Evolutionary conservation across 2,888 invertebrate genomes (phyloP).

Genomic region (Cryptophagus acutangulus): DNA sequence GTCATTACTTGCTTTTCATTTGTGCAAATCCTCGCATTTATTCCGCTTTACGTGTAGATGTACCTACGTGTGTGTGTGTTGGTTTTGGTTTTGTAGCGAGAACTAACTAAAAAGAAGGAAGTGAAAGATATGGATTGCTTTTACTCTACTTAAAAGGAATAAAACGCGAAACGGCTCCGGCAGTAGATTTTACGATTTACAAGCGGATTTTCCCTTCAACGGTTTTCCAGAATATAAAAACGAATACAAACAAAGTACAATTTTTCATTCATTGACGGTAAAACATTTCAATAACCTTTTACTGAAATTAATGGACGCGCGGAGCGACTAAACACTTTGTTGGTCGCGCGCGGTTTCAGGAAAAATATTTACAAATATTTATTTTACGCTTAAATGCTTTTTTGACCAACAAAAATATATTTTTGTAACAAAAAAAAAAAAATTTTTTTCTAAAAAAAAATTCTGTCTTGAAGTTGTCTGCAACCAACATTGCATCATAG

Average conservation of each 20-base stretch:
- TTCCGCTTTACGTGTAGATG: no score
- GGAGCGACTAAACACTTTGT: no score
- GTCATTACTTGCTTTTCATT: no score
- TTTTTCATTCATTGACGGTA: constrained; percentile 30
- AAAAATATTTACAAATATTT: no score
- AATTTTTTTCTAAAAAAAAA: no score
- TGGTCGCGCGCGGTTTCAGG: no score
- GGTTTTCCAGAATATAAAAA: constrained; percentile 19
- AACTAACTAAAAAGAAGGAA: constrained; percentile 15
- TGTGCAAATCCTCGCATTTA: background rate
- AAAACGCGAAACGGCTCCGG: constrained; percentile 18
- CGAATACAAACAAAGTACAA: constrained; percentile 28
- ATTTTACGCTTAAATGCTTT: no score
- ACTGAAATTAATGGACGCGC: constrained; percentile 22
- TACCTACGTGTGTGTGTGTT: constrained; percentile 9
- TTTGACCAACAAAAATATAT: no score
- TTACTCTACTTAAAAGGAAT: constrained; percentile 20
- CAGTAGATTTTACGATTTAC: constrained; percentile 21
- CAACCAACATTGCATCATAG: no score
- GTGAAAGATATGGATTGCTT: constrained; percentile 25
- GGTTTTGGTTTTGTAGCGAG: constrained; percentile 8
- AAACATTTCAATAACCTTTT: constrained; percentile 27
- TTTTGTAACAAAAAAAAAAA: no score
- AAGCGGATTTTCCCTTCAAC: constrained; percentile 23
- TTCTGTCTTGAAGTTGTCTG: no score